These are phyloP conservation scores for Acleris literana DNA, from an alignment of 2,888 invertebrate genomes.

Conservation along the genomic window DNA sequence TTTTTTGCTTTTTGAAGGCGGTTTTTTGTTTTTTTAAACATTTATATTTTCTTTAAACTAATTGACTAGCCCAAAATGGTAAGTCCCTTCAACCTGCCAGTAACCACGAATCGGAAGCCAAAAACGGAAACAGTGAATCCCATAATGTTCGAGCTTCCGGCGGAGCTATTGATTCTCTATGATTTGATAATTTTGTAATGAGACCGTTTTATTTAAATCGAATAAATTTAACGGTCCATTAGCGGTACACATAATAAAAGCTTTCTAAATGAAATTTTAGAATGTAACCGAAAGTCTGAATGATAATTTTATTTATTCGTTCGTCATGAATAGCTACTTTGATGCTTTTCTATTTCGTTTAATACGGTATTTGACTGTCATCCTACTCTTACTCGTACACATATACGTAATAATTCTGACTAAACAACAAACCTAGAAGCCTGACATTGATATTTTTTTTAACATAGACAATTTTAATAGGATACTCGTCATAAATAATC, in stretches of 20 bases:
- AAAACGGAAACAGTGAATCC: constrained; percentile 43
- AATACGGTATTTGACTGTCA: constrained; percentile 2
- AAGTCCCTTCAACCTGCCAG: constrained; percentile 14
- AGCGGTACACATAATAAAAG: constrained; percentile 55
- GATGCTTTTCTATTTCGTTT: constrained; percentile 7
- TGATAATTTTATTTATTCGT: constrained; percentile 12
- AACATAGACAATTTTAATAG: no score
- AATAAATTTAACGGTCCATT: constrained; percentile 70
- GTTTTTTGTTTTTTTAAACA: no score
- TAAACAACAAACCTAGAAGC: no score
- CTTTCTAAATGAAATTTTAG: constrained; percentile 56
- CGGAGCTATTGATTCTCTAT: constrained; percentile 35
- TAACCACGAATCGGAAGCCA: constrained; percentile 29
- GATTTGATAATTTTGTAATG: constrained; percentile 47
- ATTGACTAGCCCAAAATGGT: not conserved
- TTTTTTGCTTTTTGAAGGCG: no score
- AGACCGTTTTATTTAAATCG: constrained; percentile 55
- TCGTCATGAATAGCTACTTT: constrained; percentile 9
- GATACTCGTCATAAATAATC: no score
- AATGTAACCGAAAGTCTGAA: constrained; percentile 35
- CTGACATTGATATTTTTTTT: no score
- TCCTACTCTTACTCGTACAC: not conserved
- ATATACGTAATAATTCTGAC: no score
- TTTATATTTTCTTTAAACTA: not conserved
- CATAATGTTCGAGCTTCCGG: constrained; percentile 35